These are phyloP conservation scores for Neosalanx taihuensis DNA, from an alignment of 2,797 vertebrate genomes.

Conservation along the genomic window DNA sequence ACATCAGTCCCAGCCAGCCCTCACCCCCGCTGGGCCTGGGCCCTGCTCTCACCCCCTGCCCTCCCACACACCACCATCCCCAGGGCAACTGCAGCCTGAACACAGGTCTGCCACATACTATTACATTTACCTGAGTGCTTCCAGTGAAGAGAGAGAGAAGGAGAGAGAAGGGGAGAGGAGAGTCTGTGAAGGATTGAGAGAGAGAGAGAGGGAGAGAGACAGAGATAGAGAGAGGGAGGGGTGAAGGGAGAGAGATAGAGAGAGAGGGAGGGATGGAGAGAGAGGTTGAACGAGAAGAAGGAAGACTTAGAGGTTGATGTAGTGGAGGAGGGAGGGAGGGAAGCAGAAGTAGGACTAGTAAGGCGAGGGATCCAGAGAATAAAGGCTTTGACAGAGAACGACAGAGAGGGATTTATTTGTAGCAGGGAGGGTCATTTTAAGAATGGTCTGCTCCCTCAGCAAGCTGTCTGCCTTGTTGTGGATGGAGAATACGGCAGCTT, in stretches of 20 bases:
- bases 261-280: constrained; percentile 24
- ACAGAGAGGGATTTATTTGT: constrained; percentile 38
- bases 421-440: constrained; percentile 31
- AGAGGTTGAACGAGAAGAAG: constrained; percentile 13
- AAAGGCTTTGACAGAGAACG: constrained; percentile 40
- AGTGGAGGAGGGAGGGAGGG: neutral
- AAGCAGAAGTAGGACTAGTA: constrained; percentile 14
- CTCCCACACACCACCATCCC: neutral
- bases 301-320: neutral
- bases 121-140: neutral
- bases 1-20: constrained; percentile 30
- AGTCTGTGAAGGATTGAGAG: neutral
- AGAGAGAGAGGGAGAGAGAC: constrained; percentile 24
- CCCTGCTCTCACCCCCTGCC: constrained; percentile 21
- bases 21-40: constrained; percentile 22
- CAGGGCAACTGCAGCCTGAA: neutral
- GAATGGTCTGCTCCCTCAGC: constrained; percentile 25
- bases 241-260: constrained; percentile 8
- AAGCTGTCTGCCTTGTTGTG: constrained; percentile 35
- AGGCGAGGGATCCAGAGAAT: constrained; percentile 35
- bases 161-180: neutral
- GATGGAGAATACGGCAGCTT: constrained; percentile 40
- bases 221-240: constrained; percentile 39
- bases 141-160: too few species aligned
- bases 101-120: neutral